Conservation (phyloP, 2,888 invertebrate genomes). For the Lithophane semibrunnea region DNA sequence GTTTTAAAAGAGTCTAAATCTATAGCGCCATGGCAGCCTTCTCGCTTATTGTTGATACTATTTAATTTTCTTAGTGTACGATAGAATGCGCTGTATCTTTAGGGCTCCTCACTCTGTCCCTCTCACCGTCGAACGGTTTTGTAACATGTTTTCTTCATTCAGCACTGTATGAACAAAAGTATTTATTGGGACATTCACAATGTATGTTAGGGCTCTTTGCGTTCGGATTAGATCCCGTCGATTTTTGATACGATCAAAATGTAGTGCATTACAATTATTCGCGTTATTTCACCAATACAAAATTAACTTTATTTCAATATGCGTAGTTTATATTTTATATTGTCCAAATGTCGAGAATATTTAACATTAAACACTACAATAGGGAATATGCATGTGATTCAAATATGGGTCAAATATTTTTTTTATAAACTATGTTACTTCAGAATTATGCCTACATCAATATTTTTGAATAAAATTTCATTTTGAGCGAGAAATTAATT, state of each 20-base stretch:
- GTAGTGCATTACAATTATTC: background rate
- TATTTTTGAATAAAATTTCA: too few relatives aligned
- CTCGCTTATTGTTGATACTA: slow-evolving; percentile 36
- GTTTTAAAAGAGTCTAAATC: slow-evolving; percentile 22
- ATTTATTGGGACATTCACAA: background rate
- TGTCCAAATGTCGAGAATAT: background rate
- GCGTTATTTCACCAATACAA: background rate
- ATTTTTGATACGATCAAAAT: background rate
- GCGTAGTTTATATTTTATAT: background rate
- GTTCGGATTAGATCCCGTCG: background rate
- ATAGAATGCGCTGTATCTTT: slow-evolving; percentile 28
- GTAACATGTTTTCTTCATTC: background rate
- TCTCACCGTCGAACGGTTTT: slow-evolving; percentile 27
- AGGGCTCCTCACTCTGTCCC: slow-evolving; percentile 50
- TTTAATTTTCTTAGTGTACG: slow-evolving; percentile 37
- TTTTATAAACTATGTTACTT: too few relatives aligned
- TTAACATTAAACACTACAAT: background rate
- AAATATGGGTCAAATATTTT: too few relatives aligned
- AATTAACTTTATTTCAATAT: background rate
- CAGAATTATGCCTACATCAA: too few relatives aligned
- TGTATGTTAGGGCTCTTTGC: background rate
- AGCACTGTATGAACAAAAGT: background rate
- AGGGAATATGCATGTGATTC: too few relatives aligned
- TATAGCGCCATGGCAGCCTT: slow-evolving; percentile 27
- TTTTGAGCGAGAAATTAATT: too few relatives aligned